phyloP scores from a whole-genome alignment of 2,113 vertebrate genomes.

The Nothoprocta perdicaria region DNA sequence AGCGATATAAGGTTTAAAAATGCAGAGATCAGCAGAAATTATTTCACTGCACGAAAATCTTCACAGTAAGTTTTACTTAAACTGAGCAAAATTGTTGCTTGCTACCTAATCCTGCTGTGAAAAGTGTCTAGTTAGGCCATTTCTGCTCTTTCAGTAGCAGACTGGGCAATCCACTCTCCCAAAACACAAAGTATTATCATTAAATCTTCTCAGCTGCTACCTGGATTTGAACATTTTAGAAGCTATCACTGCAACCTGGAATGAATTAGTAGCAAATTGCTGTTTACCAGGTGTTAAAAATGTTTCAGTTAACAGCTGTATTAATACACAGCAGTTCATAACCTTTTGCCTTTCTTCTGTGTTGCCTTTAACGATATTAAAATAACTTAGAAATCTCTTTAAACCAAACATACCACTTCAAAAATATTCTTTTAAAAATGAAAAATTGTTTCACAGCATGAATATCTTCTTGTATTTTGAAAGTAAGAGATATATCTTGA shows the following conservation, averaged over 20 bases:
- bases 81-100: background rate
- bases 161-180: background rate
- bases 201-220: slow-evolving; percentile 20
- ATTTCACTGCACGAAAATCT: slow-evolving; percentile 16
- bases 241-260: background rate
- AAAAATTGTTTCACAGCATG: background rate
- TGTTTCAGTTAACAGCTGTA: background rate
- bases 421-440: background rate
- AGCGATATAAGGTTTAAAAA: slow-evolving; percentile 62
- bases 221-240: slow-evolving; percentile 8
- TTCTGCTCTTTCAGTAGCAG: background rate
- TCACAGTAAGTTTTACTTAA: background rate
- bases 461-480: background rate
- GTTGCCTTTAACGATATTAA: background rate
- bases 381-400: background rate
- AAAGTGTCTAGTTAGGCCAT: background rate
- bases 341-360: background rate
- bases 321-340: background rate
- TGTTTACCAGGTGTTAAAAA: slow-evolving; percentile 37
- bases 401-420: background rate
- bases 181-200: rapidly evolving
- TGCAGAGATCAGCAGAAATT: slow-evolving; percentile 51
- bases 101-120: background rate
- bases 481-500: background rate
- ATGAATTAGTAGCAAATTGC: slow-evolving; percentile 22